Base-by-base conservation (phyloP, 30 jellyfish, hydroid and myxozoan genomes). In the Aurelia coerulea region DNA sequence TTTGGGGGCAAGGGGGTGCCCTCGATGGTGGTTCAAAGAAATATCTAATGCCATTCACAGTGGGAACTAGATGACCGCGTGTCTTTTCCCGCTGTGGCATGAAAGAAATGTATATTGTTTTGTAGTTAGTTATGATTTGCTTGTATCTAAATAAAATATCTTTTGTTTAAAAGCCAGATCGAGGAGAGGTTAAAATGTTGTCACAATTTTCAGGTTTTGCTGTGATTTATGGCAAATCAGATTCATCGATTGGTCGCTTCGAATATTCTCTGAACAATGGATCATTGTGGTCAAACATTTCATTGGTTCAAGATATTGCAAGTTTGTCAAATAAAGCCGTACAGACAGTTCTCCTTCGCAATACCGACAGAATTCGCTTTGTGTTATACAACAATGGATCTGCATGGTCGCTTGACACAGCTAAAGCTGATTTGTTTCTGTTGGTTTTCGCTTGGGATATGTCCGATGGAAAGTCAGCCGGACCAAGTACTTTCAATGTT, bases 401-500 rank as follows among this genome's bases (percentile, higher is more conserved):
- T 8, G 78, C 71, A 15, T 83, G 92, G 92, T 10, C 78, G 16
- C 62, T 29, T 4, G 32, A 17, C 10, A 60, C 70, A 60, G 70
- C 70, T 10, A n/a, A 23, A 60, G 37, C 32, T 0, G 70, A 60
- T 5, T 5, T 60, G 32, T 60, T 60, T 60, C 32, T 60, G 32
- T 29, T 60, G 32, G 70, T 60, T 60, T 60, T 60, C 35, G 70
- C 70, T 16, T 83, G 92, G 92, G 84, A 83, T 59, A 51, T 41
- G 52, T 70, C 79, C 12, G 92, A 83, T 51, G 49, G 49, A 4
- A 70, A 65, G 46, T 14, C 54, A n/a, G 7, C 42, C 62, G 92
- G 92, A 58, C 17, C 4, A 11, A 58, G 65, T n/a, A 5, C 56
- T 12, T 37, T 83, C 63, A 68, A 12, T 8, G 63, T 71, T 69